These are phyloP conservation scores for Galendromus occidentalis DNA, from an alignment of 1,140 invertebrate genomes.

Conservation along the genomic window DNA sequence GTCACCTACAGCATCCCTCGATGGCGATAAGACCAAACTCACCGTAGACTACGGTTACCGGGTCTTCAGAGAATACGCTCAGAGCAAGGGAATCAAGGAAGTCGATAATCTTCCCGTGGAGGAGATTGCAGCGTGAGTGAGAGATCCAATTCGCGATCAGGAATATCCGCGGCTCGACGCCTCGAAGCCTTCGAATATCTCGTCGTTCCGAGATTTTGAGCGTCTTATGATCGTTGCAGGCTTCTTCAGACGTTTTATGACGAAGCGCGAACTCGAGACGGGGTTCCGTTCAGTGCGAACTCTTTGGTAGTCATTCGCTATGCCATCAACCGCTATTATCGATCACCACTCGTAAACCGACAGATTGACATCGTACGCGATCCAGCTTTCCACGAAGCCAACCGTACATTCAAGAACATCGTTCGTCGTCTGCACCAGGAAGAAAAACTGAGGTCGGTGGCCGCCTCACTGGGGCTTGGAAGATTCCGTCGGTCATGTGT, in stretches of 20 bases:
- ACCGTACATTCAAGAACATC: constrained; percentile 17
- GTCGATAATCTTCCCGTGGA: constrained; percentile 16
- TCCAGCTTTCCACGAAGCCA: constrained; percentile 18
- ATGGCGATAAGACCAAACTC: constrained; percentile 18
- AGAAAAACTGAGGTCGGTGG: not conserved
- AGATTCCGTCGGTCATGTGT: too few relatives aligned
- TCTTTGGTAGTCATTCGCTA: constrained; percentile 19
- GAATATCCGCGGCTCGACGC: too few relatives aligned
- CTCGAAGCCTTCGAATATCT: too few relatives aligned
- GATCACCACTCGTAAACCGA: constrained; percentile 17
- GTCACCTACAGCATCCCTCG: constrained; percentile 5
- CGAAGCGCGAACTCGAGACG: constrained; percentile 19
- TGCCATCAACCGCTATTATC: constrained; percentile 19
- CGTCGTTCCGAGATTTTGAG: too few relatives aligned
- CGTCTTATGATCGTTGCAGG: not conserved
- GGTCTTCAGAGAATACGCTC: constrained; percentile 18
- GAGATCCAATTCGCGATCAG: too few relatives aligned
- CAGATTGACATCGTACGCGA: constrained; percentile 19
- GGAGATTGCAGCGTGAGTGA: constrained; percentile 16
- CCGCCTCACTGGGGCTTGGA: too few relatives aligned
- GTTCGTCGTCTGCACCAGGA: constrained; percentile 17
- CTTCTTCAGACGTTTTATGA: constrained; percentile 19
- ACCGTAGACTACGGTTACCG: constrained; percentile 18
- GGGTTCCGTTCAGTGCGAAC: constrained; percentile 19
- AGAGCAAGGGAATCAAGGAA: constrained; percentile 16